phyloP scores from a whole-genome alignment of 2,113 vertebrate genomes.

The Neogobius melanostomus region DNA sequence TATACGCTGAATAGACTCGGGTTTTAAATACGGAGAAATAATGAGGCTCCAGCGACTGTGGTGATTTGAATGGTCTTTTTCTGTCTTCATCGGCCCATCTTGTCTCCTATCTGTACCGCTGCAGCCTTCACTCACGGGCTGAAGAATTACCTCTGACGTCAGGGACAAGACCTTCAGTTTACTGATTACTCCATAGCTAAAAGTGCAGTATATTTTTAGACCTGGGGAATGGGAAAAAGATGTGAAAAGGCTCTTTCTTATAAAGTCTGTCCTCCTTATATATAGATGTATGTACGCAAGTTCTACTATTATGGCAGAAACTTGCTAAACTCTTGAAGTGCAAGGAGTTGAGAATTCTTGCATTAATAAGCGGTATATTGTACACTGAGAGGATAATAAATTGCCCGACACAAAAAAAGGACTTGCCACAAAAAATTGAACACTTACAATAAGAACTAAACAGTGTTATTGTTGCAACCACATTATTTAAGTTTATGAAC shows the following conservation, averaged over 20 bases:
- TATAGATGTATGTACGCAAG: no score
- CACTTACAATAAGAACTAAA: no score
- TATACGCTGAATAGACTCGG: slow-evolving; percentile 36
- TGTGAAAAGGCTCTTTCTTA: background rate
- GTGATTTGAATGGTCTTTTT: slow-evolving; percentile 40
- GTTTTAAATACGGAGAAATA: slow-evolving; percentile 37
- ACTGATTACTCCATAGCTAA: slow-evolving; percentile 25
- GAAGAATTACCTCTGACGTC: slow-evolving; percentile 42
- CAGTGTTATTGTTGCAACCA: no score
- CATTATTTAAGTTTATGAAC: no score
- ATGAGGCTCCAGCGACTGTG: slow-evolving; percentile 38
- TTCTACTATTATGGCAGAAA: no score
- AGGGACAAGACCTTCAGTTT: slow-evolving; percentile 11
- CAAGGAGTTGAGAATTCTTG: no score
- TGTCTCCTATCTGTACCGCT: slow-evolving; percentile 20
- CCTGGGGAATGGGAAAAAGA: background rate
- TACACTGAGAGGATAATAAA: no score
- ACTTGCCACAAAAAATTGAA: no score
- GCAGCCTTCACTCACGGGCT: slow-evolving; percentile 26
- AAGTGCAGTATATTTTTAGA: slow-evolving; percentile 12
- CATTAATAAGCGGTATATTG: no score
- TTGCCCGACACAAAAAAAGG: no score
- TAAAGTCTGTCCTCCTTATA: no score
- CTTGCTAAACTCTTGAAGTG: no score
- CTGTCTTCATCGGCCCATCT: slow-evolving; percentile 33